phyloP scores from a whole-genome alignment of 2,113 vertebrate species.

The Bombycilla garrulus region DNA sequence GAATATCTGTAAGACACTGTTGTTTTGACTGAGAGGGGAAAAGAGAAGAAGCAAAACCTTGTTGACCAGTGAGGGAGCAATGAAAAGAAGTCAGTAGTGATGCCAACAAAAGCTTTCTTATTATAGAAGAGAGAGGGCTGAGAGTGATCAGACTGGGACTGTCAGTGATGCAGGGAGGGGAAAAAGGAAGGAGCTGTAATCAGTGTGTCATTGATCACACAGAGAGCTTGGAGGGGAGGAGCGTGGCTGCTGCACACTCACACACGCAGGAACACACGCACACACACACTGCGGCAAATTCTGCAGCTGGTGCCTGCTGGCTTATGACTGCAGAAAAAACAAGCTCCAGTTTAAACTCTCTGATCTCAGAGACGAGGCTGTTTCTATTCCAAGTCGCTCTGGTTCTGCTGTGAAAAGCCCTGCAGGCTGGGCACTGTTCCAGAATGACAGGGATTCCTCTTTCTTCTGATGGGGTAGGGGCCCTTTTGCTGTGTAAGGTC shows the following conservation, averaged over 20 bases:
- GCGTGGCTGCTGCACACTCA: slow-evolving; percentile 67
- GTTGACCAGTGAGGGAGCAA: neutral
- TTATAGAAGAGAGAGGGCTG: neutral
- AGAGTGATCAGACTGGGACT: neutral
- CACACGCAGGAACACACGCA: slow-evolving; percentile 39
- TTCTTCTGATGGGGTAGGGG: neutral
- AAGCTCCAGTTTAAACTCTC: slow-evolving; percentile 61
- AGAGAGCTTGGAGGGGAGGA: slow-evolving; percentile 63
- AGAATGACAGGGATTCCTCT: neutral
- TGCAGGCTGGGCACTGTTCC: slow-evolving; percentile 15
- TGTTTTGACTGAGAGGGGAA: neutral
- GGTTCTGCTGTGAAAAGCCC: slow-evolving; percentile 7
- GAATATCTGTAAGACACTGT: neutral
- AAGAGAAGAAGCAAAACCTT: neutral
- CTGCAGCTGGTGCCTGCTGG: slow-evolving; percentile 76
- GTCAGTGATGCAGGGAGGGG: slow-evolving; percentile 23
- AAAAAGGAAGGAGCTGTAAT: slow-evolving; percentile 37
- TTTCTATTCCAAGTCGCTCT: slow-evolving; percentile 12
- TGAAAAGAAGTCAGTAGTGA: neutral
- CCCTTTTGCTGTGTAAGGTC: neutral
- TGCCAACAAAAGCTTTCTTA: slow-evolving; percentile 18
- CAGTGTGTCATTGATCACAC: slow-evolving; percentile 18
- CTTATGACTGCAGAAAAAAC: slow-evolving; percentile 75
- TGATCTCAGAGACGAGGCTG: slow-evolving; percentile 17
- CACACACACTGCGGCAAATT: slow-evolving; percentile 82